phyloP scores from a whole-genome alignment of 2,113 vertebrate genomes.

The Solea solea region DNA sequence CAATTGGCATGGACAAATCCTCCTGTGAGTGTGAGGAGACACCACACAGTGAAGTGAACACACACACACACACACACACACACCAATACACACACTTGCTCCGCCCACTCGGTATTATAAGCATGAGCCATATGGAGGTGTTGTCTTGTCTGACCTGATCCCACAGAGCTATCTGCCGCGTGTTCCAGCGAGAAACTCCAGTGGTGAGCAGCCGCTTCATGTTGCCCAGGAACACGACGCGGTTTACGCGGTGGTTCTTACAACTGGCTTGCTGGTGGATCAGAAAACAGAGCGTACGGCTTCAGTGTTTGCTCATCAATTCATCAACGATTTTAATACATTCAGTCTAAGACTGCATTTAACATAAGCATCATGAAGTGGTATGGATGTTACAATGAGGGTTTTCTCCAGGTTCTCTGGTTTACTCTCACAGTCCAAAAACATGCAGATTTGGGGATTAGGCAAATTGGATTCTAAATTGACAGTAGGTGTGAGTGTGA shows the following conservation, averaged over 20 bases:
- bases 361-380: too few relatives aligned
- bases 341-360: too few relatives aligned
- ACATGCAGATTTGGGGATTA: too few relatives aligned
- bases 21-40: constrained; percentile 76
- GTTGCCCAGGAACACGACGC: constrained; percentile 95
- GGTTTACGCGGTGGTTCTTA: constrained; percentile 94
- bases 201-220: constrained; percentile 93
- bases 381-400: too few relatives aligned
- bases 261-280: constrained; percentile 88
- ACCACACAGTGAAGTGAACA: constrained; percentile 21
- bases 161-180: constrained; percentile 95
- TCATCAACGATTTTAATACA: too few relatives aligned
- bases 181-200: constrained; percentile 96
- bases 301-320: not conserved
- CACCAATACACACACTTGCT: not conserved
- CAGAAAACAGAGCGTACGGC: not conserved
- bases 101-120: constrained; percentile 10
- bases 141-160: constrained; percentile 89
- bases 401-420: too few relatives aligned
- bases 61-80: constrained; percentile 7
- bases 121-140: constrained; percentile 11
- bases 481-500: too few relatives aligned
- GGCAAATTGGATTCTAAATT: too few relatives aligned
- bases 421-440: too few relatives aligned
- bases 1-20: constrained; percentile 92